Evolutionary conservation across 2,113 vertebrate genomes (phyloP).

Genomic region (Sturnus vulgaris): DNA sequence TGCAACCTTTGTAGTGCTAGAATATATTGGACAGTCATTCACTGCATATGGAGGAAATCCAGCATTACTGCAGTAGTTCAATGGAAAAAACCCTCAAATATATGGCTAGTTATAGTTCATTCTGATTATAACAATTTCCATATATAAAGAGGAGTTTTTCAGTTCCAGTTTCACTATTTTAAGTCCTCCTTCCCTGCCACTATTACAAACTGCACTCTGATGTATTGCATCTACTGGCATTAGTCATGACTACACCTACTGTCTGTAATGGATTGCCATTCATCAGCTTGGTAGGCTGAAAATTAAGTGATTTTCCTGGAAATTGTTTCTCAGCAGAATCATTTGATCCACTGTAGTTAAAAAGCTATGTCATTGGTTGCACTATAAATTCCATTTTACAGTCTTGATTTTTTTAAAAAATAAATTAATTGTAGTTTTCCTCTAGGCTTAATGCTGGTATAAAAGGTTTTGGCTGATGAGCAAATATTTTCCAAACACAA

Average conservation of each 20-base stretch:
- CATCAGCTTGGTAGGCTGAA: conserved; percentile 5
- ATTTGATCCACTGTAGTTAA: background rate
- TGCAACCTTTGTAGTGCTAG: background rate
- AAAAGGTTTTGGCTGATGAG: conserved; percentile 32
- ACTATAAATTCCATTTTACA: conserved; percentile 30
- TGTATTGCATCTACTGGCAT: background rate
- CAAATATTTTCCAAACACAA: conserved; percentile 9
- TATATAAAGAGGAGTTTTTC: background rate
- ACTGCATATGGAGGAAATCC: background rate
- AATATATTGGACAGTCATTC: background rate
- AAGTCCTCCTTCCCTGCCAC: background rate
- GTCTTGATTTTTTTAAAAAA: background rate
- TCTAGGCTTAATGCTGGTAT: conserved; percentile 16
- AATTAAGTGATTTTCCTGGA: conserved; percentile 39
- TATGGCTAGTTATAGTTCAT: background rate
- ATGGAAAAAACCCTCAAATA: background rate
- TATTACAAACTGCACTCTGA: background rate
- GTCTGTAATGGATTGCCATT: background rate
- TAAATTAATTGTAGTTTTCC: conserved; percentile 39
- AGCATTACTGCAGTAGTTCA: background rate
- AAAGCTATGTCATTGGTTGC: background rate
- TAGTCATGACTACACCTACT: background rate
- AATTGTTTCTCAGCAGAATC: conserved; percentile 13
- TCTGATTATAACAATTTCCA: background rate
- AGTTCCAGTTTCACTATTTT: background rate